Evolutionary conservation across 2,113 vertebrate genomes (phyloP), one percentile per base, ranked within the genome.

Genomic region (Seriola dumerili): DNA sequence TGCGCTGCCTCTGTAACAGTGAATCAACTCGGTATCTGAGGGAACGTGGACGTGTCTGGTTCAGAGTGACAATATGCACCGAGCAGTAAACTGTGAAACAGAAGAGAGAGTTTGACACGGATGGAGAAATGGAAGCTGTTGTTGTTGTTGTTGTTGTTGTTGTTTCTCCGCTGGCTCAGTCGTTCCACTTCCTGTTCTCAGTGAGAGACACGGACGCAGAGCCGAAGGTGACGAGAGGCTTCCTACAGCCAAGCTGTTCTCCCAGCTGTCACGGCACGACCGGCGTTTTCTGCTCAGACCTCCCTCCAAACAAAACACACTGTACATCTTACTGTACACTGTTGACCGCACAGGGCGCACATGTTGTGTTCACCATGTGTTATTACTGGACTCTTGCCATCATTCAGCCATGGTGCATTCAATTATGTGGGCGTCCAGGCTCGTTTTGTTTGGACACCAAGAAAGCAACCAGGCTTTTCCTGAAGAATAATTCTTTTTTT

Each of bases 161-260:
- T 76, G 67, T 52, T 19, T 87, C 71, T 90, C 83, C 77, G 88
- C 82, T 85, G 87, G 75, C 62, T 66, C 29, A 79, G 34, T 57
- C 38, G 3, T 48, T 66, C 34, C 62, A 36, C 68, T 61, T 84
- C 88, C 86, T 79, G 85, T 74, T 84, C 62, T 83, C 63, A 16
- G n/a, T 44, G 77, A 80, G 76, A 65, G 61, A 77, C 69, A 34
- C 81, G 44, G 57, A 78, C 66, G 55, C 36, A 5, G 69, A 38
- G 69, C 68, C 14, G 52, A 78, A 66, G 76, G 19, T 29, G 73
- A 55, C 13, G 52, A 75, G 73, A 79, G 78, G 72, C 72, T 83
- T 85, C 79, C 75, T 72, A 5, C 70, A 67, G 79, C 29, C 90
- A 76, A 86, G 87, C 91, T 92, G 91, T 77, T 88, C 76, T 42